Evolutionary conservation across 2,113 vertebrate species (phyloP).

Genomic region (Chunga burmeisteri): DNA sequence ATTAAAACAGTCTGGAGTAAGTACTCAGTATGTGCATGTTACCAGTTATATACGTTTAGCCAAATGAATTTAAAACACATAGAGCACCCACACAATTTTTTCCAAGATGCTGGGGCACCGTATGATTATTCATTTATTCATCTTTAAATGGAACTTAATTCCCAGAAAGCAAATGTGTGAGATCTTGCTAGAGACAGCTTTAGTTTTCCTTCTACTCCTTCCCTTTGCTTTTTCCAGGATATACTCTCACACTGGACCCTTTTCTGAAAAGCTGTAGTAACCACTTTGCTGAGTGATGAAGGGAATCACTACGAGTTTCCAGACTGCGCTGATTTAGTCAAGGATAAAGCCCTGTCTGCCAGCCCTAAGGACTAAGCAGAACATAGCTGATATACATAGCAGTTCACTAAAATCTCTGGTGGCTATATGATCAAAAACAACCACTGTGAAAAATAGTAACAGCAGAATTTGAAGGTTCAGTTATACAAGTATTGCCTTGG

Average conservation of each 20-base stretch:
- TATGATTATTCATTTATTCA: slow-evolving; percentile 46
- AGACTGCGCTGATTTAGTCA: neutral
- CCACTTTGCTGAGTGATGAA: neutral
- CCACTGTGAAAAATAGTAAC: neutral
- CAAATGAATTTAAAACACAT: slow-evolving; percentile 26
- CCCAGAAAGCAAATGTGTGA: slow-evolving; percentile 12
- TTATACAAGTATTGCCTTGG: neutral
- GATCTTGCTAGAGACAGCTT: neutral
- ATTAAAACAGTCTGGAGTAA: slow-evolving; percentile 11
- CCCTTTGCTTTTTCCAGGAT: neutral
- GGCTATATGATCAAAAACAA: neutral
- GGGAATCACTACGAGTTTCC: neutral
- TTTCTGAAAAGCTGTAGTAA: neutral
- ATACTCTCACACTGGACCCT: neutral
- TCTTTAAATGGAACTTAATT: slow-evolving; percentile 27
- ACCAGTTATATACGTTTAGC: neutral
- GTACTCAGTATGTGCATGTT: neutral
- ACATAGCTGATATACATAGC: neutral
- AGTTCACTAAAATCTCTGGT: neutral
- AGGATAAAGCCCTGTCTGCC: neutral
- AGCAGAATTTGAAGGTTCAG: neutral
- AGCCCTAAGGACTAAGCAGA: neutral
- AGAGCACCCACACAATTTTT: slow-evolving; percentile 26
- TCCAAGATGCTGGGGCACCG: neutral
- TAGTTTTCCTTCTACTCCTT: neutral